These are phyloP conservation scores for Eupithecia inturbata DNA, from an alignment of 2,888 invertebrate species.

Conservation along the genomic window DNA sequence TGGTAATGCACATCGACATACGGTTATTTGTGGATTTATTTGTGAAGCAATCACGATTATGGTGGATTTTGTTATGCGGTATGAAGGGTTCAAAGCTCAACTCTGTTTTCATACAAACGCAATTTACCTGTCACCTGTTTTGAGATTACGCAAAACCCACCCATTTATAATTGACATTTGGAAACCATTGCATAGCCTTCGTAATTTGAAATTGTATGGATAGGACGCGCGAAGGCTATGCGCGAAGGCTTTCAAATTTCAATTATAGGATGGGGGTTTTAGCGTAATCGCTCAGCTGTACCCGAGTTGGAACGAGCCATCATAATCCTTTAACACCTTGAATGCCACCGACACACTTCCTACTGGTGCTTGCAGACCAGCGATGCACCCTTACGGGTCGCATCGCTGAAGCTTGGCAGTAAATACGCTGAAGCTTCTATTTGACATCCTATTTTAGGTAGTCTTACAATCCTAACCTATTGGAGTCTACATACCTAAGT, in stretches of 20 bases:
- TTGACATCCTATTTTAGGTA: background rate
- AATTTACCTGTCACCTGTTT: background rate
- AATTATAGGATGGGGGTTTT: too few relatives aligned
- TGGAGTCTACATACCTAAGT: background rate
- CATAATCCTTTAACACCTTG: background rate
- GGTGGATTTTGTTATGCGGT: slow-evolving; percentile 44
- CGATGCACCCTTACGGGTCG: too few relatives aligned
- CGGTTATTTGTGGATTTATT: slow-evolving; percentile 23
- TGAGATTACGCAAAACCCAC: too few relatives aligned
- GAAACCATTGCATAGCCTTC: too few relatives aligned
- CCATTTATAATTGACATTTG: too few relatives aligned
- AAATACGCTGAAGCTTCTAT: background rate
- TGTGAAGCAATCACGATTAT: slow-evolving; percentile 43
- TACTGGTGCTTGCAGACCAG: too few relatives aligned
- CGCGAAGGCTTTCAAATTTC: too few relatives aligned
- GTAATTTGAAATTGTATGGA: too few relatives aligned
- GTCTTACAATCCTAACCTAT: background rate
- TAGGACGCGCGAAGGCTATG: too few relatives aligned
- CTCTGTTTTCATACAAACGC: slow-evolving; percentile 30
- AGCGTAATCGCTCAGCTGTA: too few relatives aligned
- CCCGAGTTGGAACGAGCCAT: background rate
- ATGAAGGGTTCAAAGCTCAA: slow-evolving; percentile 43
- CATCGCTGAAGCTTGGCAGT: background rate
- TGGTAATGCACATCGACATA: slow-evolving; percentile 33
- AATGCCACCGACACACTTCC: too few relatives aligned